phyloP scores from a whole-genome alignment of 2,888 invertebrate species.

The Apantesis nais region DNA sequence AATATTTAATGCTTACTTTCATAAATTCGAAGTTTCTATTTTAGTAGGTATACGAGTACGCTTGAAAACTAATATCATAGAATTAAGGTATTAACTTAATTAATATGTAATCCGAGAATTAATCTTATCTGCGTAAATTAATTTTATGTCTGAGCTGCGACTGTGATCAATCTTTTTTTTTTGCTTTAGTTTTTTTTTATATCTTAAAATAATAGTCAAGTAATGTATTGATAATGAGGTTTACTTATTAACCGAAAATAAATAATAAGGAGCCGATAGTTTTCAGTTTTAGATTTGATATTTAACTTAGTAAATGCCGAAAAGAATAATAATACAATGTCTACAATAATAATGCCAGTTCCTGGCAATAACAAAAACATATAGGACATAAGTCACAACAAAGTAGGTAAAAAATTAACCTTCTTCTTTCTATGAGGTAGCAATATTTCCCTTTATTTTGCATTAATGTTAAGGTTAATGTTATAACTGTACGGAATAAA shows the following conservation, averaged over 20 bases:
- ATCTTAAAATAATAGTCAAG: neutral
- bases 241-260: neutral
- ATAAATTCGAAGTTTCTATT: neutral
- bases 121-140: neutral
- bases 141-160: neutral
- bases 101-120: neutral
- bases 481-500: neutral
- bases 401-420: neutral
- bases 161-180: neutral
- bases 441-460: too few species aligned
- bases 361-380: neutral
- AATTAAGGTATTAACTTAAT: neutral
- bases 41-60: too few species aligned
- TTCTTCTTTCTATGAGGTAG: too few species aligned
- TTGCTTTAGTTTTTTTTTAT: neutral
- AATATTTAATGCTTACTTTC: neutral
- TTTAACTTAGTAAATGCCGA: too few species aligned
- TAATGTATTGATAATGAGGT: neutral
- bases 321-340: too few species aligned
- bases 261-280: neutral
- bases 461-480: too few species aligned
- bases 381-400: neutral
- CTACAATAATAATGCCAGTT: neutral
- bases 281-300: too few species aligned
- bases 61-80: neutral